Evolutionary conservation across 2,888 invertebrate species (phyloP).

Genomic region (Aromia moschata): DNA sequence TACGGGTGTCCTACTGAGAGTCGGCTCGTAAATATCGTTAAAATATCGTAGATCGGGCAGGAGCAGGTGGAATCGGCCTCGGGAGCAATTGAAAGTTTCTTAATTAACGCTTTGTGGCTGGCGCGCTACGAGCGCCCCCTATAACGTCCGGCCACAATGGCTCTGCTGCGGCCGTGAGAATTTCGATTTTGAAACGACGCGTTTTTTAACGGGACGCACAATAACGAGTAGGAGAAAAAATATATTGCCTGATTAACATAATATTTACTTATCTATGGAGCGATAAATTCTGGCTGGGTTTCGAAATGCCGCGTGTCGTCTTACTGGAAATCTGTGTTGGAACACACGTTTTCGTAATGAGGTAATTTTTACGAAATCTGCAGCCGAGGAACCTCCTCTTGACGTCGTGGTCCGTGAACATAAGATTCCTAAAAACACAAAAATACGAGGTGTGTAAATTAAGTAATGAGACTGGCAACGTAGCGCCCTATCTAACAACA

Average conservation of each 20-base stretch:
- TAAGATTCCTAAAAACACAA: no score
- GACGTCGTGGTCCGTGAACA: no score
- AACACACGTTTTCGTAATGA: not conserved
- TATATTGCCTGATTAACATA: not conserved
- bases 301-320: not conserved
- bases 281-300: slow-evolving; percentile 6
- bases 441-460: no score
- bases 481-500: no score
- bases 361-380: not conserved
- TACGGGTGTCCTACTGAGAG: slow-evolving; percentile 39
- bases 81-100: not conserved
- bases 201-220: not conserved
- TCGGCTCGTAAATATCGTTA: slow-evolving; percentile 43
- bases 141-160: not conserved
- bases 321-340: not conserved
- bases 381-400: no score
- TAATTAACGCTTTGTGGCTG: not conserved
- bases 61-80: slow-evolving; percentile 6
- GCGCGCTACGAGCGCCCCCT: not conserved
- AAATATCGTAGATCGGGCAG: slow-evolving; percentile 30
- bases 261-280: not conserved
- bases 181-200: not conserved
- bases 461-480: no score
- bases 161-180: not conserved
- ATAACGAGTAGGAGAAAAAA: not conserved